Evolutionary conservation across 1,140 invertebrate genomes (phyloP).

Genomic region (Aphis gossypii): DNA sequence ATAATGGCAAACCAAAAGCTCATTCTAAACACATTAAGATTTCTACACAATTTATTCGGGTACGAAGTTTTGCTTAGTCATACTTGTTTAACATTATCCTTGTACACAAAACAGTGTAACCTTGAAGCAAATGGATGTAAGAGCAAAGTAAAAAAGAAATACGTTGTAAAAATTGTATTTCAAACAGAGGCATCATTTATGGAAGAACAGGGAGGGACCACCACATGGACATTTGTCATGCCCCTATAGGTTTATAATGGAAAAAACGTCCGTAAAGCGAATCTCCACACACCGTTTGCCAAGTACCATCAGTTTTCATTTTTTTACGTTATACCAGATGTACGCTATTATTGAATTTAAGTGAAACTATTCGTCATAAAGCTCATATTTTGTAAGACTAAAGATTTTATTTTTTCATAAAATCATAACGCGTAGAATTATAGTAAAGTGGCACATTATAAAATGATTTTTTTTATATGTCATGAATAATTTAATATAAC

Average conservation of each 20-base stretch:
- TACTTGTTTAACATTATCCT: not conserved
- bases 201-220: not conserved
- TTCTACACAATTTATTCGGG: not conserved
- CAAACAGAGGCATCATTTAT: not conserved
- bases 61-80: not conserved
- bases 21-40: slow-evolving; percentile 19
- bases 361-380: not conserved
- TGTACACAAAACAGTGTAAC: not conserved
- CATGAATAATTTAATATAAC: no score
- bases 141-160: not conserved
- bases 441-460: not conserved
- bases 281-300: not conserved
- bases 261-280: not conserved
- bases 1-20: not conserved
- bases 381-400: not conserved
- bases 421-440: not conserved
- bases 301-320: not conserved
- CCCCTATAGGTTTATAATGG: not conserved
- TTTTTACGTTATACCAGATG: not conserved
- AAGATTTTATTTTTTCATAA: not conserved
- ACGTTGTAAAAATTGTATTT: not conserved
- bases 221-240: not conserved
- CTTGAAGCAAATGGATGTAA: not conserved
- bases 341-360: not conserved
- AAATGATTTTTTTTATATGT: not conserved